Evolutionary conservation across 1,140 invertebrate genomes (phyloP).

Genomic region (Trissolcus basalis): DNA sequence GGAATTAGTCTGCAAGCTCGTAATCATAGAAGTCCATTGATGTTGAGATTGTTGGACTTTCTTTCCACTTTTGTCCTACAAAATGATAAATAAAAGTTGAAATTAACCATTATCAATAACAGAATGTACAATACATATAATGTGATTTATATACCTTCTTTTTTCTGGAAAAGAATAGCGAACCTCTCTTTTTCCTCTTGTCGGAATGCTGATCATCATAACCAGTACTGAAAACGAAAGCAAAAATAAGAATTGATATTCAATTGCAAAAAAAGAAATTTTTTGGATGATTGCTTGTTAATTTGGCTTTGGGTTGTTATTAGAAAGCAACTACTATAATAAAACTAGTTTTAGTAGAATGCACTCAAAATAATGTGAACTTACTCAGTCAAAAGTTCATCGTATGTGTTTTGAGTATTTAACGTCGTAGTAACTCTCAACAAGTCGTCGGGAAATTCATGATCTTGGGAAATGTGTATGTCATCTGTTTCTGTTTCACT

Average conservation of each 20-base stretch:
- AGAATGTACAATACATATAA: constrained; percentile 11
- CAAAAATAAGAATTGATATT: constrained; percentile 25
- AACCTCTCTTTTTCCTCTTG: constrained; percentile 90
- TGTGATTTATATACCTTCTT: constrained; percentile 81
- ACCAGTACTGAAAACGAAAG: constrained; percentile 14
- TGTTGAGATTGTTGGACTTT: constrained; percentile 76
- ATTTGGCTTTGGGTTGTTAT: too few relatives aligned
- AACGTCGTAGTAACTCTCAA: constrained; percentile 65
- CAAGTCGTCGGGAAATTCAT: constrained; percentile 72
- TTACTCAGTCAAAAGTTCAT: constrained; percentile 78
- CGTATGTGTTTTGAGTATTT: constrained; percentile 71
- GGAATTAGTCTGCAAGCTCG: constrained; percentile 67
- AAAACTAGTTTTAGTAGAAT: not conserved
- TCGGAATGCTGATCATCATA: constrained; percentile 83
- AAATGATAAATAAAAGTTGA: constrained; percentile 2
- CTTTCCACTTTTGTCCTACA: constrained; percentile 72
- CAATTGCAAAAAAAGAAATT: constrained; percentile 4
- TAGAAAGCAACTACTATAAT: too few relatives aligned
- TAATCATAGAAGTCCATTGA: constrained; percentile 84
- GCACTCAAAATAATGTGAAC: constrained; percentile 45
- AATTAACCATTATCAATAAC: not conserved
- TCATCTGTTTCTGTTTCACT: constrained; percentile 75
- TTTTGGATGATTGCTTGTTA: not conserved
- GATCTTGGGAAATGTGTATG: constrained; percentile 70
- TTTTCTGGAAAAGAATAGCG: constrained; percentile 89